A percentile compares a stretch with the other conserved stretches of the same genome.
Evolutionary conservation across 2,113 vertebrate species (phyloP).

Genomic region (Scalopus aquaticus): DNA sequence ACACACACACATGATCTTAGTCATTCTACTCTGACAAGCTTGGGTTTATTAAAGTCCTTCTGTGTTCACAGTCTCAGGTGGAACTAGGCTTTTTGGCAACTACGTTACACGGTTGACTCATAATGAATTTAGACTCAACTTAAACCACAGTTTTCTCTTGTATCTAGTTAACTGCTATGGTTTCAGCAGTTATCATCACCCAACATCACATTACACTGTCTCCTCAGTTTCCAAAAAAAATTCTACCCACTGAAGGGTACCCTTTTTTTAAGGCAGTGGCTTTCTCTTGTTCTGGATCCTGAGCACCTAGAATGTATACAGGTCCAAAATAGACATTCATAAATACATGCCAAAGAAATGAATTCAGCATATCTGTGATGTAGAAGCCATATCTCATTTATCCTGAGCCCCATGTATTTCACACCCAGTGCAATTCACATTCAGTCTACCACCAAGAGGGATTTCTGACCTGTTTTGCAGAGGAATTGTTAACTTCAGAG

Average conservation of each 20-base stretch:
- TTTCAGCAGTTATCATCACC: background rate
- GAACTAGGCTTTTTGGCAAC: background rate
- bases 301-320: background rate
- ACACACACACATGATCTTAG: background rate
- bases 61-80: background rate
- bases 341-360: background rate
- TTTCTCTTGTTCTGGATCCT: background rate
- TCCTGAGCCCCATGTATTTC: background rate
- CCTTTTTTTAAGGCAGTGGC: background rate
- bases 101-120: background rate
- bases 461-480: background rate
- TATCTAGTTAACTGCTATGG: background rate
- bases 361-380: background rate
- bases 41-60: background rate
- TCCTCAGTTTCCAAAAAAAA: background rate
- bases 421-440: background rate
- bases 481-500: background rate
- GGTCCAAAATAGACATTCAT: background rate
- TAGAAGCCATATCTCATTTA: background rate
- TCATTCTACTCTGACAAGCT: background rate
- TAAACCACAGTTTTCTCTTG: constrained; percentile 38
- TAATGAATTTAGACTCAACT: background rate
- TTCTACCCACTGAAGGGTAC: background rate
- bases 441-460: background rate
- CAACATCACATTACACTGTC: background rate